Evolutionary conservation across 2,888 invertebrate genomes (phyloP).

Genomic region (Mythimna pallens): DNA sequence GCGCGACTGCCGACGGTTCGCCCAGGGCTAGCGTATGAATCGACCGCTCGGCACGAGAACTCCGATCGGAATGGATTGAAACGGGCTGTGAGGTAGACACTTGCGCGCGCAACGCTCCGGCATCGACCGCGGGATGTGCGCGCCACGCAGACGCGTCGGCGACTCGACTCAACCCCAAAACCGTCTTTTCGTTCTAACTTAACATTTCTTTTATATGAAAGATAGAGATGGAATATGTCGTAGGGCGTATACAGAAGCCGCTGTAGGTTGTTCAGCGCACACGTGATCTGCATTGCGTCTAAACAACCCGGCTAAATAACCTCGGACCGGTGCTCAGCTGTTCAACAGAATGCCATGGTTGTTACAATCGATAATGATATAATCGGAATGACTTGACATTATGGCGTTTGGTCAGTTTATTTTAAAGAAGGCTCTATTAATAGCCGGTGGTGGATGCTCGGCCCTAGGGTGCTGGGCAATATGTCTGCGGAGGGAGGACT

Average conservation of each 20-base stretch:
- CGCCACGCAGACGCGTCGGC: conserved; percentile 87
- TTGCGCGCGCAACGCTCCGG: conserved; percentile 78
- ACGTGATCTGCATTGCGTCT: conserved; percentile 91
- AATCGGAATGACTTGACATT: conserved; percentile 76
- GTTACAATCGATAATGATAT: conserved; percentile 84
- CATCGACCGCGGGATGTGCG: conserved; percentile 80
- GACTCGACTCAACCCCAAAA: conserved; percentile 77
- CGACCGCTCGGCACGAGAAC: conserved; percentile 84
- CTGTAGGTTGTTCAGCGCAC: conserved; percentile 85
- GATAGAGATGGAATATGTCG: conserved; percentile 69
- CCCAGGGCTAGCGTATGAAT: conserved; percentile 77
- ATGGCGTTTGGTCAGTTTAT: conserved; percentile 44
- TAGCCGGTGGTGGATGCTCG: conserved; percentile 32
- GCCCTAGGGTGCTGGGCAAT: conserved; percentile 11
- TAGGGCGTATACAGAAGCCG: conserved; percentile 85
- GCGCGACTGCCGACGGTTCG: conserved; percentile 86
- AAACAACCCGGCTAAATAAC: conserved; percentile 89
- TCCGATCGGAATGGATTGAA: conserved; percentile 84
- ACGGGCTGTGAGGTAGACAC: conserved; percentile 63
- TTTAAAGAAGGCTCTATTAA: conserved; percentile 46
- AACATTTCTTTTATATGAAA: conserved; percentile 59
- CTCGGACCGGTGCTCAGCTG: conserved; percentile 85
- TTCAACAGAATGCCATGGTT: conserved; percentile 80
- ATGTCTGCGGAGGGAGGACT: conserved; percentile 37
- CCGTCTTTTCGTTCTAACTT: conserved; percentile 65